A percentile compares a stretch with the other conserved stretches of the same genome.
These are phyloP conservation scores for Hartigia nigra DNA, from an alignment of 2,888 invertebrate genomes.

Conservation along the genomic window DNA sequence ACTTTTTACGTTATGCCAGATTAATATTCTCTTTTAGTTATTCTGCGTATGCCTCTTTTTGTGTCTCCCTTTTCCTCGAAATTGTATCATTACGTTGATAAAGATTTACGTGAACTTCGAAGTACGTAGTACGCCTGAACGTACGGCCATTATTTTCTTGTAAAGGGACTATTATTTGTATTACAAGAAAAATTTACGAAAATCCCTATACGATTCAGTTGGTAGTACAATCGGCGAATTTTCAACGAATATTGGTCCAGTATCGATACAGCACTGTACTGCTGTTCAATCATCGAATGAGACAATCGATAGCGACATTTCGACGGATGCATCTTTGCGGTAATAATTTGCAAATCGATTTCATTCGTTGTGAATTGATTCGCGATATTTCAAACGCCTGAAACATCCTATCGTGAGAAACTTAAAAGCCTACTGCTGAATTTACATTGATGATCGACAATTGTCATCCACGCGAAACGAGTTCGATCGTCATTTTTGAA, in stretches of 20 bases:
- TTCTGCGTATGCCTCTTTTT: not conserved
- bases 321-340: not conserved
- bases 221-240: not conserved
- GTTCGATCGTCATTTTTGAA: not conserved
- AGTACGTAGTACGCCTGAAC: too few species aligned
- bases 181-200: not conserved
- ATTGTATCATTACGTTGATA: not conserved
- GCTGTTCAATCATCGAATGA: not conserved
- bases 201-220: not conserved
- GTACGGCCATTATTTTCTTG: too few species aligned
- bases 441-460: too few species aligned
- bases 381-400: not conserved
- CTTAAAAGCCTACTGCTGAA: not conserved
- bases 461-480: not conserved
- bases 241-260: not conserved
- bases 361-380: not conserved
- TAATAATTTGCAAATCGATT: not conserved
- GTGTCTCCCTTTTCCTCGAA: not conserved
- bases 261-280: not conserved
- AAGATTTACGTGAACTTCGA: not conserved
- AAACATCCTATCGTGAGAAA: not conserved
- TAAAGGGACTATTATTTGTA: not conserved
- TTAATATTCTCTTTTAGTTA: not conserved
- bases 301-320: not conserved
- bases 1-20: not conserved